phyloP scores from a whole-genome alignment of 2,888 invertebrate species.

The Oscheius onirici region DNA sequence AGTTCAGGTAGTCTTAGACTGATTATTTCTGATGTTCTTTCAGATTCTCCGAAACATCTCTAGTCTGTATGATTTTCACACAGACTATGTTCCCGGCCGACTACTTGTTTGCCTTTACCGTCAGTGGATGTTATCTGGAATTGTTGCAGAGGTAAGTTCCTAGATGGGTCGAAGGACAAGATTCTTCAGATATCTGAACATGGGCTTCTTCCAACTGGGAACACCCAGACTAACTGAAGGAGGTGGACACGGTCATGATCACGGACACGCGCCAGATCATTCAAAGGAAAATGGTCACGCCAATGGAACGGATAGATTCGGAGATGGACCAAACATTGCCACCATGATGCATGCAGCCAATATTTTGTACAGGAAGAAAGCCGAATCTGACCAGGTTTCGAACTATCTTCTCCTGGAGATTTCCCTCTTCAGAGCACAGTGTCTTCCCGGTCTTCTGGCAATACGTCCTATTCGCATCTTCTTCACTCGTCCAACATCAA shows the following conservation, averaged over 20 bases:
- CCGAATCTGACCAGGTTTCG: constrained; percentile 3
- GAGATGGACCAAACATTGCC: constrained; percentile 24
- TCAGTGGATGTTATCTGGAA: constrained; percentile 68
- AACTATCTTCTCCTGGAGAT: not conserved
- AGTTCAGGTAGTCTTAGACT: constrained; percentile 38
- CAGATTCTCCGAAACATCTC: constrained; percentile 56
- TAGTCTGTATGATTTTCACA: constrained; percentile 70
- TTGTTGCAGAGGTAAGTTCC: constrained; percentile 56
- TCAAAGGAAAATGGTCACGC: not conserved
- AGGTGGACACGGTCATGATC: constrained; percentile 3
- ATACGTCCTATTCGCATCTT: too few species aligned
- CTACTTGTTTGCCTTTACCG: constrained; percentile 68
- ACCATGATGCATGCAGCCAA: constrained; percentile 35
- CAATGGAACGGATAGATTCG: constrained; percentile 17
- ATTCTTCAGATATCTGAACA: constrained; percentile 59
- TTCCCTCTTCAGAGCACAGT: not conserved
- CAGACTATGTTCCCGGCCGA: constrained; percentile 70
- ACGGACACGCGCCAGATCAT: not conserved
- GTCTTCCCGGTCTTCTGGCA: too few species aligned
- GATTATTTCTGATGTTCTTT: not conserved
- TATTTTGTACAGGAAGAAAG: constrained; percentile 33
- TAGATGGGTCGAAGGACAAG: too few species aligned
- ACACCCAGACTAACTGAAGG: constrained; percentile 42
- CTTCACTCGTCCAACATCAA: too few species aligned
- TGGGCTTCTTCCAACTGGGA: constrained; percentile 69